Base-by-base conservation (phyloP, 2,888 invertebrate species). In the Lycia hirtaria region DNA sequence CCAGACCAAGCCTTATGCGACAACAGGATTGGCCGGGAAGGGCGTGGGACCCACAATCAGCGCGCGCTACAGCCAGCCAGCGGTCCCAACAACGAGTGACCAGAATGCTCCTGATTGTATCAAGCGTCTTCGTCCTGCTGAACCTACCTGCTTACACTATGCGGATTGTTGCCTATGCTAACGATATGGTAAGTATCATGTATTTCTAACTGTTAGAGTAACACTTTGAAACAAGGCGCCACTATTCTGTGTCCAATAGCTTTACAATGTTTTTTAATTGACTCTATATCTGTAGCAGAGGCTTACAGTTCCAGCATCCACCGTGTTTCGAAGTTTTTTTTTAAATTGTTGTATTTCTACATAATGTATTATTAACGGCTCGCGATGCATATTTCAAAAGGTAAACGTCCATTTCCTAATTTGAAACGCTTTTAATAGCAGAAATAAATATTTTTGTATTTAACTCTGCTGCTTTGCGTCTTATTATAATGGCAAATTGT, bases 71-170 rank as follows among this genome's bases (percentile, higher is more conserved):
- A 7, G 12, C 28, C 17, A 9, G 19, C 24, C 54, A 14, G 14
- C 89, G 89, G 43, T 93, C 94, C 0, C 95, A 96, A 75, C 92
- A 94, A 17, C 94, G 95, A 73, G 93, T 97, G 61, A 97, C 97
- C 30, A 95, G 96, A 75, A 97, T 97, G 96, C 88, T 97, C 54
- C 93, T 97, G 20, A 92, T 96, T 49, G 96, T 97, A 0, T 97
- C 97, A 1, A 94, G 95, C 0, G 95, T 96, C 0, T 97, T 96
- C 81, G 93, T 97, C 7, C 89, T 94, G 38, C 93, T 97, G 48
- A 97, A 97, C 83, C 78, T 96, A 55, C 97, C 97, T 0, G 95
- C 95, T 24, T 96, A 96, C 83, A 92, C 94, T 47, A 92, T 96
- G 85, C 89, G 97, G 55, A 86, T 95, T 22, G 83, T 94, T 67